Evolutionary conservation across 2,113 vertebrate genomes (phyloP), one percentile per base, ranked within the genome.

Genomic region (Leuciscus idus): DNA sequence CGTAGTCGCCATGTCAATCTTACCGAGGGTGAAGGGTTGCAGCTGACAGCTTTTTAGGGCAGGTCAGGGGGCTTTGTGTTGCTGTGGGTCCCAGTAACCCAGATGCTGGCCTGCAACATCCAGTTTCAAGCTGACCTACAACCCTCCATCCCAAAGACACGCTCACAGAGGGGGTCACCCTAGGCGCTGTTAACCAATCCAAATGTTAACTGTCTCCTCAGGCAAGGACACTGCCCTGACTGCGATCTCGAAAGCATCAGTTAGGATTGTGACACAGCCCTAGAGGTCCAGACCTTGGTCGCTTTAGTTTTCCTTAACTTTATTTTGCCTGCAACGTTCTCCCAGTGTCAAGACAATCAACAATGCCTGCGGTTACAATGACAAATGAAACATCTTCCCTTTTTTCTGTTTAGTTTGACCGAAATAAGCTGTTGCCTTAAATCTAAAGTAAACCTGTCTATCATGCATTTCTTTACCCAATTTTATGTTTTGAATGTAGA

Each of bases 191-290:
- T 72, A 81, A 48, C 64, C 61, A 85, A 85, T 78, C 26, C 80
- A 82, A 87, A 87, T 87, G 78, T 80, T 80, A 79, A 57, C 83
- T 61, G 48, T 86, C 66, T 84, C 75, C 75, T 59, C 50, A 72
- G 68, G 88, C 84, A 87, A 81, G 88, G 86, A 50, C 86, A 76
- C 39, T 23, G 46, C 28, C 1, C 59, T 68, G 64, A 80, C 46
- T 66, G 61, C 13, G 48, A 75, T 85, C 74, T 85, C 30, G 3
- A 72, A 79, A 28, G 19, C 70, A 36, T 86, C 59, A 48, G 79
- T 84, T 86, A 81, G 23, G 50, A 59, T 84, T 33, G 73, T 77
- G 55, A 80, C 68, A 21, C 26, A 26, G 26, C 64, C 62, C 39
- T 85, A 33, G 57, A 76, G 70, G 50, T n/a, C 68, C 73, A 72